phyloP scores from a whole-genome alignment of 2,888 invertebrate species.

The Ditula angustiorana region DNA sequence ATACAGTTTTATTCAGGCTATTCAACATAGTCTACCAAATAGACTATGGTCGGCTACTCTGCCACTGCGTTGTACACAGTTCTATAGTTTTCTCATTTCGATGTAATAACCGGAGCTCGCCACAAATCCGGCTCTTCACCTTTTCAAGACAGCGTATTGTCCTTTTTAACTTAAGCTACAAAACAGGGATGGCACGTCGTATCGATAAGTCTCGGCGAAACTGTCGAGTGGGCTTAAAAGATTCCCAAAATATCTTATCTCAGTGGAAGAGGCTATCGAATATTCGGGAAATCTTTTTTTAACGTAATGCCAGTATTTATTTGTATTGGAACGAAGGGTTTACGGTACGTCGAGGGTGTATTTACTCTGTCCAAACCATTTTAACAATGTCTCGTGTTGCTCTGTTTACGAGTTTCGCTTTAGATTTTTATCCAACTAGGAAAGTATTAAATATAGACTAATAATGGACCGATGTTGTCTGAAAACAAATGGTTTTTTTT shows the following conservation, averaged over 20 bases:
- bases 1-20: too few species aligned
- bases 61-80: too few species aligned
- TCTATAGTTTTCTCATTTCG: neutral
- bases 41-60: too few species aligned
- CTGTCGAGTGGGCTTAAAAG: neutral
- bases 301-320: neutral
- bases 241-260: neutral
- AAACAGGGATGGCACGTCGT: neutral
- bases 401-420: too few species aligned
- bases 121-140: neutral
- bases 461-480: too few species aligned
- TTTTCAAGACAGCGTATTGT: neutral
- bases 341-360: neutral
- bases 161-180: neutral
- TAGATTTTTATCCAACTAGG: too few species aligned
- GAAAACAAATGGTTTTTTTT: too few species aligned
- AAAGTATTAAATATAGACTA: too few species aligned
- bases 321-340: neutral
- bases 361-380: neutral
- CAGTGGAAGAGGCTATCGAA: neutral
- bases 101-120: neutral
- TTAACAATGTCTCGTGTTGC: too few species aligned
- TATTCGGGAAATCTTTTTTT: neutral
- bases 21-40: too few species aligned
- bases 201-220: neutral